Conservation (phyloP, 2,888 invertebrate species). For the Acrobeloides nanus region DNA sequence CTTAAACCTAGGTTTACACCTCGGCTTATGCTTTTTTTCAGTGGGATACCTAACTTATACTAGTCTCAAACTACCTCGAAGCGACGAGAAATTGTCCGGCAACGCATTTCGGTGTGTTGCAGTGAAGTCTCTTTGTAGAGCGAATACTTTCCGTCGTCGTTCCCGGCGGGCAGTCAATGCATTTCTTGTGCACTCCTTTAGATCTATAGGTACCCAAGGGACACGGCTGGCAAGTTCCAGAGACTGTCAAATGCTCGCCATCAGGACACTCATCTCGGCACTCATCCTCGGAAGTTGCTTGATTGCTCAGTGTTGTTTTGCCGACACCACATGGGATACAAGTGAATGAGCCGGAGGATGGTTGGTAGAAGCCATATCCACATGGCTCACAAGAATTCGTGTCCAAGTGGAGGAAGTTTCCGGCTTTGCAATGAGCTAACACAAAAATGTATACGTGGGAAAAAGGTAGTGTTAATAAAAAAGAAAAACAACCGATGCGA, state of each 20-base stretch:
- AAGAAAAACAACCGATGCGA: too few relatives aligned
- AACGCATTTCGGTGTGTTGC: constrained; percentile 75
- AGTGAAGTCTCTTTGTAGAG: constrained; percentile 76
- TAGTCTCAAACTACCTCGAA: constrained; percentile 60
- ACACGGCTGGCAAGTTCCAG: constrained; percentile 85
- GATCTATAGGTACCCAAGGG: constrained; percentile 78
- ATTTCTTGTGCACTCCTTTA: constrained; percentile 78
- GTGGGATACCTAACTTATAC: too few relatives aligned
- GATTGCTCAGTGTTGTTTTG: constrained; percentile 50
- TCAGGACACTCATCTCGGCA: constrained; percentile 54
- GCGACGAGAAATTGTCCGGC: constrained; percentile 80
- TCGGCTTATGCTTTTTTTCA: too few relatives aligned
- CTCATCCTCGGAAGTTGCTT: constrained; percentile 41
- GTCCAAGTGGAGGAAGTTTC: constrained; percentile 46
- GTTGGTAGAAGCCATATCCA: constrained; percentile 53
- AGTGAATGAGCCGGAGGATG: constrained; percentile 40
- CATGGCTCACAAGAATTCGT: constrained; percentile 31
- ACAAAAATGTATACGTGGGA: neutral
- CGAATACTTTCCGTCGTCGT: constrained; percentile 80
- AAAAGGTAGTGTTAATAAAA: too few relatives aligned
- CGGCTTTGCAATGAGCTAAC: constrained; percentile 47
- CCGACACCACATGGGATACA: constrained; percentile 53
- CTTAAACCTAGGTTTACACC: too few relatives aligned
- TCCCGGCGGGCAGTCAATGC: constrained; percentile 77
- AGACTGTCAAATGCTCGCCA: constrained; percentile 59